These are phyloP conservation scores for Megaptera novaeangliae DNA, from an alignment of 2,113 vertebrate genomes.

Conservation along the genomic window DNA sequence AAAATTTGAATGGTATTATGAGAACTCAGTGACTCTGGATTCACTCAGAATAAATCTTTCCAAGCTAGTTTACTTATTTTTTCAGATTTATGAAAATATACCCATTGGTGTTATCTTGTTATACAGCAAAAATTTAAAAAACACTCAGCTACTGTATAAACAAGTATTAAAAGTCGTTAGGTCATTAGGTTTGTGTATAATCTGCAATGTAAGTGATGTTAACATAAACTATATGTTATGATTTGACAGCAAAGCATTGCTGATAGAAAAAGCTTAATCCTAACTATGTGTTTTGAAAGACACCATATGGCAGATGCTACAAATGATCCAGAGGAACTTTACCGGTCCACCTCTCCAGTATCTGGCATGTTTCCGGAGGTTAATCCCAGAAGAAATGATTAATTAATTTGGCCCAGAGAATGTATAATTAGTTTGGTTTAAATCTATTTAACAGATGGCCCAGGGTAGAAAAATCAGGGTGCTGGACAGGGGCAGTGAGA, in stretches of 20 bases:
- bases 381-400: conserved; percentile 38
- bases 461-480: not conserved
- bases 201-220: not conserved
- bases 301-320: not conserved
- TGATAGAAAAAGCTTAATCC: not conserved
- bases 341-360: not conserved
- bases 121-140: not conserved
- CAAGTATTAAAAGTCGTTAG: not conserved
- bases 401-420: conserved; percentile 2
- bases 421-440: not conserved
- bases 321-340: not conserved
- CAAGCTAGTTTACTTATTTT: conserved; percentile 17
- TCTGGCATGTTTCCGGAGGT: not conserved
- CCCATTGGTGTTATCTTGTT: not conserved
- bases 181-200: not conserved
- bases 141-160: not conserved
- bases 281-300: not conserved
- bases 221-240: not conserved
- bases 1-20: not conserved
- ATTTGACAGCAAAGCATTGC: not conserved
- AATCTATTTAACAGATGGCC: not conserved
- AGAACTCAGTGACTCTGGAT: conserved; percentile 7
- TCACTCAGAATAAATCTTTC: conserved; percentile 55
- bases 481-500: not conserved
- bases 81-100: conserved; percentile 27